Conservation (phyloP, 2,113 vertebrate genomes). For the Hyla sarda region DNA sequence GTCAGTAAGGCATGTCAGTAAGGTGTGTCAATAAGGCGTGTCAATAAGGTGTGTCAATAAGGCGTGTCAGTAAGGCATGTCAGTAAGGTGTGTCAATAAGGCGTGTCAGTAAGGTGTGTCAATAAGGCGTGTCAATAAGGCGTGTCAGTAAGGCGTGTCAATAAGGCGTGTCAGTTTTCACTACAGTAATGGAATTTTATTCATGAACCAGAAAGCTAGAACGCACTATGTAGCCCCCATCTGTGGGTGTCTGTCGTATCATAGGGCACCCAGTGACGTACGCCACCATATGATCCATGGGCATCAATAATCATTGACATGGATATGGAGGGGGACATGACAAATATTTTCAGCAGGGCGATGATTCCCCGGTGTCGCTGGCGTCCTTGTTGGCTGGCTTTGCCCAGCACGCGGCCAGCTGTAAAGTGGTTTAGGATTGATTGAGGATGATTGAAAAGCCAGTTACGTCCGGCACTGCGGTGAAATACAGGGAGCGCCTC, state of each 20-base stretch:
- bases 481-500: conserved; percentile 11
- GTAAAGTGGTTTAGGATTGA: conserved; percentile 22
- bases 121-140: no score
- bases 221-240: no score
- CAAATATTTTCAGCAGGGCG: not conserved
- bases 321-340: not conserved
- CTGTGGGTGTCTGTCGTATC: no score
- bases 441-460: conserved; percentile 26
- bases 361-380: not conserved
- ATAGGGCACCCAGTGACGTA: not conserved
- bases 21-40: no score
- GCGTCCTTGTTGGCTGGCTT: not conserved
- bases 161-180: not conserved
- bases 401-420: not conserved
- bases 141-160: no score
- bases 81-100: no score
- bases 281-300: not conserved
- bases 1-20: no score
- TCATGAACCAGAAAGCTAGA: not conserved
- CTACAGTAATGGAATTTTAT: not conserved
- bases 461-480: not conserved
- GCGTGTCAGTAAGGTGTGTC: no score
- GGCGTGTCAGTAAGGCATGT: no score
- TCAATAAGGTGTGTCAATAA: no score
- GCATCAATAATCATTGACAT: not conserved